These are phyloP conservation scores for Netelia inedita DNA, from an alignment of 2,888 invertebrate genomes.

Conservation along the genomic window DNA sequence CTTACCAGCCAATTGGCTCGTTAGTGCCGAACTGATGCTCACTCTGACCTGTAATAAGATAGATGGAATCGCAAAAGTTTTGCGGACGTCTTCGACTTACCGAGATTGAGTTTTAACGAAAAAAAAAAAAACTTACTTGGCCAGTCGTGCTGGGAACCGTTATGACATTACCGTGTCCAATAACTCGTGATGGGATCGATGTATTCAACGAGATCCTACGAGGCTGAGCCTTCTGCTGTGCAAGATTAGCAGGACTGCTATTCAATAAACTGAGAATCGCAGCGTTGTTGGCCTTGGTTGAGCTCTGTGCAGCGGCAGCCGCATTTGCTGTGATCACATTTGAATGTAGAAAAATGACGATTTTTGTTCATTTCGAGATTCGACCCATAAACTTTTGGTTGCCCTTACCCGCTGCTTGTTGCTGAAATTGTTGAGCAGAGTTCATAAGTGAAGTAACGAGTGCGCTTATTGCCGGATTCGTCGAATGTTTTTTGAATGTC, in stretches of 20 bases:
- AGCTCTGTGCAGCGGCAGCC: conserved; percentile 79
- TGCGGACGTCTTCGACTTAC: background rate
- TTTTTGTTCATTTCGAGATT: background rate
- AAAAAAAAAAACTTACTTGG: conserved; percentile 75
- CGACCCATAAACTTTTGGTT: conserved; percentile 52
- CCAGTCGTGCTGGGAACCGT: conserved; percentile 83
- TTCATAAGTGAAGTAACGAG: conserved; percentile 93
- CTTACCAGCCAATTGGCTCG: conserved; percentile 81
- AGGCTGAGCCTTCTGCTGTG: conserved; percentile 82
- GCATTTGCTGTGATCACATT: conserved; percentile 77
- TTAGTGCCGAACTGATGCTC: conserved; percentile 82
- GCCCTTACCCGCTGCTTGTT: conserved; percentile 87
- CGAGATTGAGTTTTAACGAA: background rate
- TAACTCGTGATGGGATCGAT: conserved; percentile 81
- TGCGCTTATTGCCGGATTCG: conserved; percentile 91
- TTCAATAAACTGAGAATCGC: conserved; percentile 92
- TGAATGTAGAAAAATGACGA: conserved; percentile 1
- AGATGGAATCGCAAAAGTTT: background rate
- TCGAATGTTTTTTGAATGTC: conserved; percentile 86
- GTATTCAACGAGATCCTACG: conserved; percentile 82
- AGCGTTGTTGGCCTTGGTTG: conserved; percentile 88
- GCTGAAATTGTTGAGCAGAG: conserved; percentile 93
- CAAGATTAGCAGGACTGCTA: conserved; percentile 89
- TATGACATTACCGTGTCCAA: conserved; percentile 83
- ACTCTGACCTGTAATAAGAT: conserved; percentile 79